These are phyloP conservation scores for Rhadinocentrus ornatus DNA, from an alignment of 2,797 vertebrate species.

Conservation along the genomic window DNA sequence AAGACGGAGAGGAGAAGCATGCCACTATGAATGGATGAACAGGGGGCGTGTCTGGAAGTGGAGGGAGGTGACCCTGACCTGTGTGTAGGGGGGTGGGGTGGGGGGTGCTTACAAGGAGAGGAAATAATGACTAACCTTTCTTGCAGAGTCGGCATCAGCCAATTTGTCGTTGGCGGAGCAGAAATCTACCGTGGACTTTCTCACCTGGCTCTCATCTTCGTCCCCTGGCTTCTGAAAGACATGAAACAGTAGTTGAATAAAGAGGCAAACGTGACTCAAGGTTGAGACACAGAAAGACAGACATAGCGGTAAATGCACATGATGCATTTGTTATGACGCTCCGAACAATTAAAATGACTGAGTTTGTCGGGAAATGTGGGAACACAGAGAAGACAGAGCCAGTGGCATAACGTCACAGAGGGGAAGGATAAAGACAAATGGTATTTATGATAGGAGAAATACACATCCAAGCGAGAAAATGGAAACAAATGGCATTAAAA, in stretches of 20 bases:
- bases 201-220: slow-evolving; percentile 73
- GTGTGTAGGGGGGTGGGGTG: slow-evolving; percentile 18
- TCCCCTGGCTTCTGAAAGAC: slow-evolving; percentile 70
- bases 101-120: slow-evolving; percentile 2
- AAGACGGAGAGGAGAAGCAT: slow-evolving; percentile 53
- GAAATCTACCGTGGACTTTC: slow-evolving; percentile 63
- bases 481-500: slow-evolving; percentile 55
- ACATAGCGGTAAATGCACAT: background rate
- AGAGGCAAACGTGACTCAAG: slow-evolving; percentile 10
- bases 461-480: slow-evolving; percentile 42
- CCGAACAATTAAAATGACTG: slow-evolving; percentile 41
- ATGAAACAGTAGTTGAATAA: slow-evolving; percentile 8
- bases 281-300: background rate
- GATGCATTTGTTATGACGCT: slow-evolving; percentile 12
- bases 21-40: slow-evolving; percentile 55
- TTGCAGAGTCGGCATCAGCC: slow-evolving; percentile 58
- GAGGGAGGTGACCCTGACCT: slow-evolving; percentile 62
- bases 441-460: slow-evolving; percentile 41
- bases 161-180: slow-evolving; percentile 70
- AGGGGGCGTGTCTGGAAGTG: slow-evolving; percentile 48
- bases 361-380: slow-evolving; percentile 16
- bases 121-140: slow-evolving; percentile 71
- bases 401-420: slow-evolving; percentile 11
- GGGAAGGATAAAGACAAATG: slow-evolving; percentile 38
- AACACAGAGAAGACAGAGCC: slow-evolving; percentile 16